Evolutionary conservation across 2,888 invertebrate species (phyloP), one percentile per base, ranked within the genome.

Genomic region (Drepanosiphum platanoidis): DNA sequence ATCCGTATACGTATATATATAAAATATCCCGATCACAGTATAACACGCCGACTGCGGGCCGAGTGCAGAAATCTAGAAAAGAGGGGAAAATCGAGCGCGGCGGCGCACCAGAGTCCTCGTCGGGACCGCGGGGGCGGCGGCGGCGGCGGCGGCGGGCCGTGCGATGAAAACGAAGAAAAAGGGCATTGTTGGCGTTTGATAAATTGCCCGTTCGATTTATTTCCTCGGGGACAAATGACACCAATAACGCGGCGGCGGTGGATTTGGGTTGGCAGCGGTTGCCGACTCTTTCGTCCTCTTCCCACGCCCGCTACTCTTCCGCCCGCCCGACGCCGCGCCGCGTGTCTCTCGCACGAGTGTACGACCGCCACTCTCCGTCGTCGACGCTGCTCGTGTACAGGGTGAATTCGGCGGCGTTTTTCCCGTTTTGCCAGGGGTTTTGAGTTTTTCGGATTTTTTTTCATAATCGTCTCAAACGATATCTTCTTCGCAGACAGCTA

Each of bases 171-270:
- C 84, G 84, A 68, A 84, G 84, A 70, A 84, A 84, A 77, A 84
- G 77, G 77, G 77, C 84, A 84, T 84, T 84, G 84, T 84, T 77
- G 84, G 84, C 75, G 68, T 84, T 84, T 84, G 84, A 84, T 84
- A 84, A 84, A 84, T 84, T 84, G 84, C 84, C 84, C 77, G 77
- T 84, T 84, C 84, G 84, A 84, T 84, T 84, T 84, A 84, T 84
- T 84, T 84, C 84, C 84, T 84, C 68, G 58, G 84, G 84, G 84
- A 84, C 84, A 84, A 84, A 84, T 84, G 84, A 84, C 84, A 70
- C 84, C 84, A 84, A 84, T 84, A 84, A 84, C 70, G 74, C 58
- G 64, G 46, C 77, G 75, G 75, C 52, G 66, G 74, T 61, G 72
- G 61, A 66, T 77, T 58, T 64, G 84, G 84, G 84, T 84, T 68